Evolutionary conservation across 2,797 vertebrate species (phyloP).

Genomic region (Dermochelys coriacea): DNA sequence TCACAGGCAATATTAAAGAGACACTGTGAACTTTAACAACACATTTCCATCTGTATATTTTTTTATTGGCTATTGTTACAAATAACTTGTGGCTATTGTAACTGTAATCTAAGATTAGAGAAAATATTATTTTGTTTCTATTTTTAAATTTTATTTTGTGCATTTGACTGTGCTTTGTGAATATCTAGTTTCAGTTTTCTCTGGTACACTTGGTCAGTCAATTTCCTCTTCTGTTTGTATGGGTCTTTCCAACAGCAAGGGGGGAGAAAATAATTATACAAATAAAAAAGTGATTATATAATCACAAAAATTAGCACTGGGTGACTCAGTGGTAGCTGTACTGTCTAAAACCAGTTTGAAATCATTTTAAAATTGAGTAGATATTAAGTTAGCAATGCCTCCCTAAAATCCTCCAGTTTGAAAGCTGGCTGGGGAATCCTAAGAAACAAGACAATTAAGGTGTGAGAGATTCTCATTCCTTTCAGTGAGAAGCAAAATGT

Average conservation of each 20-base stretch:
- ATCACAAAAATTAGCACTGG: not conserved
- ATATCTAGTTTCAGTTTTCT: not conserved
- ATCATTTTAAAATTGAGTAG: not conserved
- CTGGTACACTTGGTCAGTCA: not conserved
- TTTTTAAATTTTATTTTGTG: not conserved
- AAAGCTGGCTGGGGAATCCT: rapidly evolving
- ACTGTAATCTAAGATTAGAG: not conserved
- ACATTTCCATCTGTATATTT: not conserved
- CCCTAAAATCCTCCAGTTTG: not conserved
- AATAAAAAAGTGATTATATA: not conserved
- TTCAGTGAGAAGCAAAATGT: not conserved
- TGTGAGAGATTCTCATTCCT: not conserved
- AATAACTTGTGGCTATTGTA: not conserved
- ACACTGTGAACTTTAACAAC: not conserved
- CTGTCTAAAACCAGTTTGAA: not conserved
- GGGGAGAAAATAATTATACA: not conserved
- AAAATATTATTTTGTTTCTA: not conserved
- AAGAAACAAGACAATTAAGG: not conserved
- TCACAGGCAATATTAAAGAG: not conserved
- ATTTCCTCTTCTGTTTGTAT: not conserved
- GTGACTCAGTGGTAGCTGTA: not conserved
- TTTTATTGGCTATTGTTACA: not conserved
- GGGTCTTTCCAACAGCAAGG: not conserved
- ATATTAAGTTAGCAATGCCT: not conserved
- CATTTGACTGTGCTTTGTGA: rapidly evolving